phyloP scores from a whole-genome alignment of 2,888 invertebrate species.

The Bugulina stolonifera region DNA sequence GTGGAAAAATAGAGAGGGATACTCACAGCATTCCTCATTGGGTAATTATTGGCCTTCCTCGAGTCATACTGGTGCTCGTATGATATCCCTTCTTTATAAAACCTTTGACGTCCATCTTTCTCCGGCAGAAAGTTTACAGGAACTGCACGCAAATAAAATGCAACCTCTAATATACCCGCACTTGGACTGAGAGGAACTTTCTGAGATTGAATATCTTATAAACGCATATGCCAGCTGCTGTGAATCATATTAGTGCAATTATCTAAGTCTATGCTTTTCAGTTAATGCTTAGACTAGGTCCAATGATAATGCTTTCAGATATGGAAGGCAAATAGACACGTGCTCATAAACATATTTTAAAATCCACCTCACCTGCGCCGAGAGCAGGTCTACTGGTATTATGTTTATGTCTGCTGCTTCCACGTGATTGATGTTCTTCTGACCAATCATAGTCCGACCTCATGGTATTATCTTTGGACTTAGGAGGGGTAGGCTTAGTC shows the following conservation, averaged over 20 bases:
- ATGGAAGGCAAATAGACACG: no score
- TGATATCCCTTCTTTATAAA: constrained; percentile 44
- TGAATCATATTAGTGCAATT: no score
- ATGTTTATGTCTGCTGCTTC: constrained; percentile 22
- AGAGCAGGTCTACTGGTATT: background rate
- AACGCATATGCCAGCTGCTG: no score
- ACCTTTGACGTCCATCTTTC: constrained; percentile 37
- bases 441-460: constrained; percentile 13
- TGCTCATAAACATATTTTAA: no score
- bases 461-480: constrained; percentile 3
- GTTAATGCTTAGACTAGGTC: no score
- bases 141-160: no score
- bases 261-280: no score
- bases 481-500: background rate
- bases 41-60: constrained; percentile 43
- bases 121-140: constrained; percentile 42
- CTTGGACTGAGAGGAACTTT: no score
- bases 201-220: no score
- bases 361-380: constrained; percentile 1
- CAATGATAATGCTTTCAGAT: no score
- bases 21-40: constrained; percentile 44
- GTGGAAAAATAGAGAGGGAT: background rate
- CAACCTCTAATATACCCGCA: no score
- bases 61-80: constrained; percentile 49
- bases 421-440: constrained; percentile 9